Evolutionary conservation across 2,797 vertebrate species (phyloP).

Genomic region (Tokudaia tokunoshimensis): DNA sequence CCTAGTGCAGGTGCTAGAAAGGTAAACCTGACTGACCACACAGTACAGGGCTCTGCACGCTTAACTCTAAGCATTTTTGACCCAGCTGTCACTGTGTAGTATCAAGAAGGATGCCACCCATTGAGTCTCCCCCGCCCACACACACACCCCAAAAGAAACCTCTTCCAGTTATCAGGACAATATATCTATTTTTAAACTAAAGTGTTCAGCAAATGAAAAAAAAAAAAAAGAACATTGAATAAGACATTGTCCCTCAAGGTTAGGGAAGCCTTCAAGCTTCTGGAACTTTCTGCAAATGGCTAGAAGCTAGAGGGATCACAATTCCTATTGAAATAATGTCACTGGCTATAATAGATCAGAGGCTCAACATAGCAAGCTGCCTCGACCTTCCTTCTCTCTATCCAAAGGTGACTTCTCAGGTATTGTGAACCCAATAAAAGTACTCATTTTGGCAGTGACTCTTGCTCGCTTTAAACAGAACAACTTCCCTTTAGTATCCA

Average conservation of each 20-base stretch:
- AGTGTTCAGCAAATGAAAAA: background rate
- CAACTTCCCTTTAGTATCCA: background rate
- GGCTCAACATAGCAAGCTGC: background rate
- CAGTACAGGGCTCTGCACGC: fast-evolving
- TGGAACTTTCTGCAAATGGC: background rate
- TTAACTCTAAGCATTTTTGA: background rate
- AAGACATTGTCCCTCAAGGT: background rate
- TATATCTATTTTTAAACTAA: background rate
- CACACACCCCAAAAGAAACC: background rate
- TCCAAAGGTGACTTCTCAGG: background rate
- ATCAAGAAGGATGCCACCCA: background rate
- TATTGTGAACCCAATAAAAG: background rate
- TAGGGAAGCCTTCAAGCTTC: background rate
- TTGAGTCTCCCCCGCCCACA: too few species aligned
- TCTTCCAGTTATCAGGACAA: background rate
- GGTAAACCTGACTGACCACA: background rate
- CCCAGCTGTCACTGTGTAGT: background rate
- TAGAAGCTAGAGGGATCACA: background rate
- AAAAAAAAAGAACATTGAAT: too few species aligned
- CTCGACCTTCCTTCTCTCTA: background rate
- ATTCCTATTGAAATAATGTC: background rate
- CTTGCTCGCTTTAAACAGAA: background rate
- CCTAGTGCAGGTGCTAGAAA: background rate
- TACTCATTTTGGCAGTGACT: background rate
- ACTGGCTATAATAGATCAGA: background rate